These are phyloP conservation scores for Megalonaias nervosa DNA, from an alignment of 1,140 invertebrate genomes.

Conservation along the genomic window DNA sequence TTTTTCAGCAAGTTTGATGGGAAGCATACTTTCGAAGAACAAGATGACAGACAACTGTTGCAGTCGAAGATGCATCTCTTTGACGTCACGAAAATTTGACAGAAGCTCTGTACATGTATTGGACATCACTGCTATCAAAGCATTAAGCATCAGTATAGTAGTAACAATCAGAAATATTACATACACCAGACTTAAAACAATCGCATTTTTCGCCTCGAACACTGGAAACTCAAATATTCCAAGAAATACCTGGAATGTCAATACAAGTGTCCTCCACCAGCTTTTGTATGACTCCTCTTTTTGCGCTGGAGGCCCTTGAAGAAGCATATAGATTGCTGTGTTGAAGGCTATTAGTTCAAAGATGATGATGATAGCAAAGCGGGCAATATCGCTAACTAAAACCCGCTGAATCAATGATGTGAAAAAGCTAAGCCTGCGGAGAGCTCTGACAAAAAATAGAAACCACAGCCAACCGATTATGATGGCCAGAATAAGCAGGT, in stretches of 20 bases:
- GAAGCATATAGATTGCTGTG: conserved; percentile 45
- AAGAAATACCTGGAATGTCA: conserved; percentile 55
- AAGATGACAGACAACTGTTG: conserved; percentile 51
- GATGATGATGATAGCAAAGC: conserved; percentile 41
- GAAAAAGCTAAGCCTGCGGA: conserved; percentile 45
- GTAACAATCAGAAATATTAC: conserved; percentile 51
- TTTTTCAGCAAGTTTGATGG: neutral
- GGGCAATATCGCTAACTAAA: conserved; percentile 40
- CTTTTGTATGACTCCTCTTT: neutral
- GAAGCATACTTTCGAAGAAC: conserved; percentile 50
- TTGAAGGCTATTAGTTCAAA: conserved; percentile 52
- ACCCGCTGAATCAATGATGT: conserved; percentile 47
- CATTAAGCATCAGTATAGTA: conserved; percentile 56
- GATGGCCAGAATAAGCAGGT: conserved; percentile 35
- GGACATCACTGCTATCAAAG: conserved; percentile 61
- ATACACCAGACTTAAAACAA: conserved; percentile 43
- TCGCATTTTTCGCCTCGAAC: conserved; percentile 40
- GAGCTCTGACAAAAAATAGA: conserved; percentile 42
- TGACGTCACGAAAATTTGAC: conserved; percentile 29
- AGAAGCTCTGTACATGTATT: conserved; percentile 51
- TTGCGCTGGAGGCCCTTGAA: neutral
- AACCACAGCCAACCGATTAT: conserved; percentile 47
- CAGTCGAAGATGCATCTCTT: conserved; percentile 48
- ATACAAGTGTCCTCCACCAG: no score
- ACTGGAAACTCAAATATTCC: conserved; percentile 47